Conservation (phyloP, 1,140 invertebrate species). For the Apis cerana region DNA sequence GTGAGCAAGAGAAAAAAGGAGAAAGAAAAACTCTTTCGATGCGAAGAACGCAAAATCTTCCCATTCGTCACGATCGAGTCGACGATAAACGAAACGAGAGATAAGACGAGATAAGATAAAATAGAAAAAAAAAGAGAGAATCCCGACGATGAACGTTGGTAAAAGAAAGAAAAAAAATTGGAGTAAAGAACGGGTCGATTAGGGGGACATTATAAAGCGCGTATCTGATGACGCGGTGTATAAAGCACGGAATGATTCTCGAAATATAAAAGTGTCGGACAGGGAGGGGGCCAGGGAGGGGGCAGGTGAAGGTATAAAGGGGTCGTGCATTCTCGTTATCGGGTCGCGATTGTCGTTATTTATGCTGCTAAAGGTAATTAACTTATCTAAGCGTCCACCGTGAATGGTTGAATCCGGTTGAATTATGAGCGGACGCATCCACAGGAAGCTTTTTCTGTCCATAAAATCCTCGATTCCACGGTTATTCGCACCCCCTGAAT, state of each 20-base stretch:
- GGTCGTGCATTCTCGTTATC: conserved; percentile 45
- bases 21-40: too few relatives aligned
- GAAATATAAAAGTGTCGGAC: conserved; percentile 46
- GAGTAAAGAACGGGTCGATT: not conserved
- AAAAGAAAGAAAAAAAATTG: not conserved
- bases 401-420: conserved; percentile 25
- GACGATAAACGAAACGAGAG: too few relatives aligned
- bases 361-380: conserved; percentile 49
- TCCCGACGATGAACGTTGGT: conserved; percentile 2
- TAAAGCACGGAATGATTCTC: conserved; percentile 47
- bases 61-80: too few relatives aligned
- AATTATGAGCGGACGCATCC: conserved; percentile 41
- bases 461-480: conserved; percentile 44
- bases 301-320: conserved; percentile 33
- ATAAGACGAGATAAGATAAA: not conserved
- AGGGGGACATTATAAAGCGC: conserved; percentile 29
- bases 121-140: not conserved
- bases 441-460: conserved; percentile 45
- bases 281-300: not conserved
- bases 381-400: conserved; percentile 51
- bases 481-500: conserved; percentile 44
- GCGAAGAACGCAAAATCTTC: too few relatives aligned
- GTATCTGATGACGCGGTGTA: conserved; percentile 43
- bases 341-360: conserved; percentile 48
- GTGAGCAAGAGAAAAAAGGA: too few relatives aligned